Base-by-base conservation (phyloP, 2,797 vertebrate species). In the Eospalax fontanierii region DNA sequence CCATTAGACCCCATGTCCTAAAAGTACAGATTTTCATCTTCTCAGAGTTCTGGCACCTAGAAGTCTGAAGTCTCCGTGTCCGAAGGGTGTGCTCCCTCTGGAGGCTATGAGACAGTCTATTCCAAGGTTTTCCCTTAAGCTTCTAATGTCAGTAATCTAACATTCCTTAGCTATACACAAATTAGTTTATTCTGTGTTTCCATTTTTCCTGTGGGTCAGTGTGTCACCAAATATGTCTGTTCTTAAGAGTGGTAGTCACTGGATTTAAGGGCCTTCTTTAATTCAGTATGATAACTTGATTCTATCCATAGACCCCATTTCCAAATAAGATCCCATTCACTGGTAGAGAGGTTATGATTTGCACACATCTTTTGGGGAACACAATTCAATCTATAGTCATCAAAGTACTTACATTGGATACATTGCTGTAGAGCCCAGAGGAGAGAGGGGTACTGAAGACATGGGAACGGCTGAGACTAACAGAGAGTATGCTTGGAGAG, bases 151-250 rank as follows among this genome's bases (percentile, higher is more conserved):
- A 28, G 33, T 33, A 7, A 78, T 33, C 54, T 22, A 26, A 46
- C 0, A 3, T 30, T 61, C 46, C n/a, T 63, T 14, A 50, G 38
- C 63, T 24, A 0, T 50, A 1, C 11, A 1, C 0, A 2, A 0
- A 0, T 54, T 12, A 0, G 0, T 26, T 40, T 6, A 14, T 2
- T 38, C 74, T 89, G 91, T 89, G 91, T 30, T 81, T 30, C 63
- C 30, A 4, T 65, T 57, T 40, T 38, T 35, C 18, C 15, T 30
- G 5, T 33, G 22, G 16, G 18, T 54, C 33, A 14, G 15, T 21
- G 2, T 71, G n/a, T 33, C 8, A 82, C 35, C 78, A n/a, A 40
- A 83, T 63, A 43, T 38, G 61, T 74, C 35, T 66, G 4, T 70
- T 38, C 70, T 93, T 70, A n/a, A 40, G 59, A 50, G 24, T 11